phyloP scores from a whole-genome alignment of 2,888 invertebrate species.

The Hemicrepidius hirtus region DNA sequence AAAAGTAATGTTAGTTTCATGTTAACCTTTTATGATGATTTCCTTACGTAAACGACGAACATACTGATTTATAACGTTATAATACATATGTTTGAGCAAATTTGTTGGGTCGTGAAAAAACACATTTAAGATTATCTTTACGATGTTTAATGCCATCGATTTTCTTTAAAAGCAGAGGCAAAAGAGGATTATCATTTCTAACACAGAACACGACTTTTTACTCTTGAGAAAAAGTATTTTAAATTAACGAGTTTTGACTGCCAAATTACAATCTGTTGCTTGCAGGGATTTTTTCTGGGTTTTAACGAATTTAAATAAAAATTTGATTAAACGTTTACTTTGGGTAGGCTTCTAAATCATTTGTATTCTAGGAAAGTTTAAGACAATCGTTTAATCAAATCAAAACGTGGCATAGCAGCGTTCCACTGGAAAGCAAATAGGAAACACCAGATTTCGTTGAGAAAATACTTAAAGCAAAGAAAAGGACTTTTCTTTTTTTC shows the following conservation, averaged over 20 bases:
- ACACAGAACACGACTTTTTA: constrained; percentile 30
- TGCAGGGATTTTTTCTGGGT: neutral
- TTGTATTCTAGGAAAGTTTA: constrained; percentile 6
- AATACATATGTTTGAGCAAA: too few species aligned
- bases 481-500: too few species aligned
- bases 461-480: too few species aligned
- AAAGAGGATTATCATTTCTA: constrained; percentile 28
- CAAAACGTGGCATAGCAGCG: too few species aligned
- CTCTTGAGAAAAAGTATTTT: constrained; percentile 32
- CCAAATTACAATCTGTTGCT: constrained; percentile 17
- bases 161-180: constrained; percentile 24
- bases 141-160: constrained; percentile 11
- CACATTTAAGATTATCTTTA: neutral
- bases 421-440: too few species aligned
- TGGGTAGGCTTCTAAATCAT: neutral
- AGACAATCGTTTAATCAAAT: too few species aligned
- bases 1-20: too few species aligned
- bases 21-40: neutral
- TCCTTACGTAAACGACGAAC: neutral
- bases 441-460: too few species aligned
- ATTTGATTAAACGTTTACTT: constrained; percentile 15
- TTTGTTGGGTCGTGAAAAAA: neutral
- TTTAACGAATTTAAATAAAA: neutral
- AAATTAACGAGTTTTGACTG: constrained; percentile 29
- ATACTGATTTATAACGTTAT: too few species aligned